A percentile compares a stretch with the other conserved stretches of the same genome.
Evolutionary conservation across 2,888 invertebrate species (phyloP).

Genomic region (Branchellion lobata): DNA sequence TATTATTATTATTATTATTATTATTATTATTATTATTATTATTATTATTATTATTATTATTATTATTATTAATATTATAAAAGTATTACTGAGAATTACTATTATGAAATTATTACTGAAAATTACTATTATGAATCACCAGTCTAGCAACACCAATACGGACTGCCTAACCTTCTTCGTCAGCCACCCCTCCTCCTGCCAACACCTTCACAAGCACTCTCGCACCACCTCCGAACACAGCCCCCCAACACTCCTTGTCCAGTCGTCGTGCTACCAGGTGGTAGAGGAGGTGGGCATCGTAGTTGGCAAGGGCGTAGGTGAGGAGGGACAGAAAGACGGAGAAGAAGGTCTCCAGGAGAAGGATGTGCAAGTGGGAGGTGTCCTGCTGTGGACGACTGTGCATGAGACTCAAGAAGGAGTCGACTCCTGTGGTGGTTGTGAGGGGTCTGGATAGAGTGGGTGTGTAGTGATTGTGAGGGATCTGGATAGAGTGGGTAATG

Average conservation of each 20-base stretch:
- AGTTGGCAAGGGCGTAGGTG: conserved; percentile 86
- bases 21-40: no score
- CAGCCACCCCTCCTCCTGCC: background rate
- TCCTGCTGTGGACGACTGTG: conserved; percentile 91
- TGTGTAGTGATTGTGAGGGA: background rate
- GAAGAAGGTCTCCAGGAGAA: conserved; percentile 88
- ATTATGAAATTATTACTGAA: no score
- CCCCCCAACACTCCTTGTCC: conserved; percentile 72
- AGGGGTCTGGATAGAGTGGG: background rate
- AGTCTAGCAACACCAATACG: background rate
- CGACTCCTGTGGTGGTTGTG: conserved; percentile 72
- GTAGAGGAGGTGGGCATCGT: conserved; percentile 84
- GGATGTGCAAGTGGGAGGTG: conserved; percentile 83
- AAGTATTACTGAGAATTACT: no score
- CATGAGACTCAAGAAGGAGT: conserved; percentile 83
- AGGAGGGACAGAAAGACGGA: conserved; percentile 88
- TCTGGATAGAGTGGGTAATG: background rate
- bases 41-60: no score
- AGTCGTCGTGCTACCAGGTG: conserved; percentile 78
- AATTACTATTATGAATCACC: no score
- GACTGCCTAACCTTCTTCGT: background rate
- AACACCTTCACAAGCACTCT: conserved; percentile 56
- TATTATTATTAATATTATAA: no score
- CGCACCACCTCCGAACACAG: conserved; percentile 63
- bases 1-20: no score